A percentile compares a stretch with the other conserved stretches of the same genome.
Conservation (phyloP, 2,888 invertebrate species). For the Acleris emargana region DNA sequence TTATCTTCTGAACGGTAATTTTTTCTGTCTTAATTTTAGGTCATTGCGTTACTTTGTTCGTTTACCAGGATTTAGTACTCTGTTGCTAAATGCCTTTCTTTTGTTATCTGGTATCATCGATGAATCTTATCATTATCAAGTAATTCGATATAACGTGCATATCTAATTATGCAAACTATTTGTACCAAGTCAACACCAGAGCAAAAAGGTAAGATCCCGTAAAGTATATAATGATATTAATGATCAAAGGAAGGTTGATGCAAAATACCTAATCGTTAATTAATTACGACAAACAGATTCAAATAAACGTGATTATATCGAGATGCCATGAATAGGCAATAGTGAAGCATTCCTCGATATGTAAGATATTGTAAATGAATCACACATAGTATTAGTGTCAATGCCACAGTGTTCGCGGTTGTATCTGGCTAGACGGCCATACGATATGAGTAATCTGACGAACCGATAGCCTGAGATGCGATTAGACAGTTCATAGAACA, state of each 20-base stretch:
- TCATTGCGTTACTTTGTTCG: slow-evolving; percentile 21
- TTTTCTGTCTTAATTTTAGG: slow-evolving; percentile 24
- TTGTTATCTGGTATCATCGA: too few relatives aligned
- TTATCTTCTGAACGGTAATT: slow-evolving; percentile 30
- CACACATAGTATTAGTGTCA: slow-evolving; percentile 68
- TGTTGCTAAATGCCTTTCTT: too few relatives aligned
- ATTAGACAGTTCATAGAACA: slow-evolving; percentile 38
- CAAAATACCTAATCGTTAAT: not conserved
- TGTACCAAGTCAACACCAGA: too few relatives aligned
- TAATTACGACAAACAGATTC: not conserved
- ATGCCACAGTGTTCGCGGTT: slow-evolving; percentile 74
- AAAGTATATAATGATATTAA: not conserved
- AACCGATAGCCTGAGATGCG: slow-evolving; percentile 44
- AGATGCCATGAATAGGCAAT: slow-evolving; percentile 4
- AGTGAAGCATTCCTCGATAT: slow-evolving; percentile 9
- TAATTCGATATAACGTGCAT: too few relatives aligned
- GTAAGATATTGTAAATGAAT: slow-evolving; percentile 33
- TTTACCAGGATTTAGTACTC: too few relatives aligned
- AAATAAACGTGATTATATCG: slow-evolving; percentile 10
- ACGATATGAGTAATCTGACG: slow-evolving; percentile 55
- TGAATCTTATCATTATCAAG: too few relatives aligned
- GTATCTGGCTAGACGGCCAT: slow-evolving; percentile 63
- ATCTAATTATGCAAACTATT: too few relatives aligned
- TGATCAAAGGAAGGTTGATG: not conserved
- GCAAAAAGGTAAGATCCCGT: not conserved